Evolutionary conservation across 2,113 vertebrate genomes (phyloP), one percentile per base, ranked within the genome.

Genomic region (Chaenocephalus aceratus): DNA sequence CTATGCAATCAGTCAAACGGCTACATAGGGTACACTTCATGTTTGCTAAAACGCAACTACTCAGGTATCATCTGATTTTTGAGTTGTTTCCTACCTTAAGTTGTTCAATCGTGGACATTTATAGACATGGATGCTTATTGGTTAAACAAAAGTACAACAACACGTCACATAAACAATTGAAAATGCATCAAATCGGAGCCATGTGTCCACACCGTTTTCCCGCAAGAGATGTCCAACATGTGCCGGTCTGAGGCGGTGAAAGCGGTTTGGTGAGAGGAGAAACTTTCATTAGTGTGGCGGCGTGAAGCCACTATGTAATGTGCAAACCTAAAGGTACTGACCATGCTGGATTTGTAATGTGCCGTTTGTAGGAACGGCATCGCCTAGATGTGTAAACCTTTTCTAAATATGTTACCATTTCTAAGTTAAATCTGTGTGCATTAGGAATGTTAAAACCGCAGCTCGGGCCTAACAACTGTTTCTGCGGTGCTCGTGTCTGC

Each of bases 321-420:
- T 85, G 81, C 70, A 79, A 86, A 71, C 79, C 82, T 86, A 77
- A 91, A 90, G 93, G 93, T 94, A 94, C 92, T 87, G 64, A 87
- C 36, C 41, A 92, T 90, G 93, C 91, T 92, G 85, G 89, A 91
- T 90, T 88, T 41, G 86, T 72, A 68, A 74, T 78, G 45, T 90
- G 87, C 82, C 83, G 79, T 92, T 89, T 68, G 51, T 86, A 69
- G 34, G 72, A 90, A 89, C 71, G 10, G 79, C 84, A 81, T 60
- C 60, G 62, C 76, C 58, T 82, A 69, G 69, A 83, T 89, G 78
- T 93, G 76, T 85, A 82, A 67, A 44, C 60, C 88, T 80, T 77
- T 82, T 58, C 57, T 80, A 78, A 59, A 57, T 79, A 77, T 82
- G 65, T 51, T 83, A 69, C 79, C 18, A 48, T 58, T 76, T 2